phyloP scores from a whole-genome alignment of 2,888 invertebrate species.

The Nomada lathburiana region DNA sequence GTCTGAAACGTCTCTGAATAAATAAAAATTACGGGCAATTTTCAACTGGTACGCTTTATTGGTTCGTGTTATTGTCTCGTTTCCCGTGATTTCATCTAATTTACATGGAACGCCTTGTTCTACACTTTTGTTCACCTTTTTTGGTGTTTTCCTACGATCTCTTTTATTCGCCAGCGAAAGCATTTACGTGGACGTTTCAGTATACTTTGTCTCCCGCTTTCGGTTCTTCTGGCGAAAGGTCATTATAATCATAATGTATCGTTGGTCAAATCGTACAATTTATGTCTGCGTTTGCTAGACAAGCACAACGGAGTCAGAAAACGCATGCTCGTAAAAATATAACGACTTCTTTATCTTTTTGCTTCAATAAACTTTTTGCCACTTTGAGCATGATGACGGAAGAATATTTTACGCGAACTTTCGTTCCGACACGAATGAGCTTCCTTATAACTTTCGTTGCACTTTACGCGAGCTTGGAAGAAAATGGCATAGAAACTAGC shows the following conservation, averaged over 20 bases:
- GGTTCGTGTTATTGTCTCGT: slow-evolving; percentile 1
- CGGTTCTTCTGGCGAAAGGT: not conserved
- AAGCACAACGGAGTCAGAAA: not conserved
- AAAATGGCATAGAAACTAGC: slow-evolving; percentile 25
- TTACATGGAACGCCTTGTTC: not conserved
- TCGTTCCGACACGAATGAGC: slow-evolving; percentile 21
- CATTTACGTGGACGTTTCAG: slow-evolving; percentile 2
- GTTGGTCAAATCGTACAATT: slow-evolving; percentile 12
- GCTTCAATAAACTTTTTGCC: not conserved
- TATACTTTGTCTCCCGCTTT: not conserved
- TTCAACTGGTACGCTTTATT: not conserved
- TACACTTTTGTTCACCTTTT: not conserved
- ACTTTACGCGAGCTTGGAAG: not conserved
- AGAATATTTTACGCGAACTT: slow-evolving; percentile 42
- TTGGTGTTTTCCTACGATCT: not conserved
- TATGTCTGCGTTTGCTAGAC: not conserved
- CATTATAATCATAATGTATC: not conserved
- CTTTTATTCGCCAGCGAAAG: slow-evolving; percentile 1
- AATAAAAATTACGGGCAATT: slow-evolving; percentile 25
- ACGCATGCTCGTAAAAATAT: not conserved
- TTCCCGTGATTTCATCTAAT: not conserved
- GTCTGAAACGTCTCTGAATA: slow-evolving; percentile 23
- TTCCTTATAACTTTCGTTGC: slow-evolving; percentile 26
- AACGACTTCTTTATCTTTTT: no score
- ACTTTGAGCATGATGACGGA: slow-evolving; percentile 15